Conservation (phyloP, 2,888 invertebrate genomes). For the Nemapogon koenigi region DNA sequence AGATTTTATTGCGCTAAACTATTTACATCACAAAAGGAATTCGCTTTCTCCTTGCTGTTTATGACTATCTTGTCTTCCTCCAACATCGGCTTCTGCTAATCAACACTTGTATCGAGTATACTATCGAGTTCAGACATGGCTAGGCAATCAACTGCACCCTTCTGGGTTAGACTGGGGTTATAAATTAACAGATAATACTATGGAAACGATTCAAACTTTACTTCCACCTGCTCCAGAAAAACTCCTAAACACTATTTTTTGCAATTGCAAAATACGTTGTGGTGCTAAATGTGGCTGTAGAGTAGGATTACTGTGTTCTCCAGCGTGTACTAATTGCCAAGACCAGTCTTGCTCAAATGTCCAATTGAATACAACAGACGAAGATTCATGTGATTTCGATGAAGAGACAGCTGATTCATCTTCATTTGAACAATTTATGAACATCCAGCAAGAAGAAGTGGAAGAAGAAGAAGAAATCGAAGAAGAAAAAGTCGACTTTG, state of each 20-base stretch:
- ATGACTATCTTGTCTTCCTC: slow-evolving; percentile 5
- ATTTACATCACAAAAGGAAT: slow-evolving; percentile 1
- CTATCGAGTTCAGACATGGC: slow-evolving; percentile 19
- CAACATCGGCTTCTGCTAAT: slow-evolving; percentile 15
- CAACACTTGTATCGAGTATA: slow-evolving; percentile 18
- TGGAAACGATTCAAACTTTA: slow-evolving; percentile 16
- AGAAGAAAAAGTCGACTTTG: slow-evolving; percentile 1
- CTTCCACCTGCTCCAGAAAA: slow-evolving; percentile 17
- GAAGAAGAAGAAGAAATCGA: slow-evolving; percentile 5
- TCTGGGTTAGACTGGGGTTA: slow-evolving; percentile 19
- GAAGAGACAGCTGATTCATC: slow-evolving; percentile 2
- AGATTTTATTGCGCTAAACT: background rate
- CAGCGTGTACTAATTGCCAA: background rate
- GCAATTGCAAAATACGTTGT: slow-evolving; percentile 15
- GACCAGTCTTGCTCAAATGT: slow-evolving; percentile 1
- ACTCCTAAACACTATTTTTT: slow-evolving; percentile 19
- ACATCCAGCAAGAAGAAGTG: background rate
- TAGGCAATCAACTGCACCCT: slow-evolving; percentile 19
- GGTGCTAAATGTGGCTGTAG: background rate
- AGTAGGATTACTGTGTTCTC: slow-evolving; percentile 13
- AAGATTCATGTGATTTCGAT: slow-evolving; percentile 3
- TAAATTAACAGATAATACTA: slow-evolving; percentile 13
- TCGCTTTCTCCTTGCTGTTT: slow-evolving; percentile 7
- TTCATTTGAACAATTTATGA: slow-evolving; percentile 4
- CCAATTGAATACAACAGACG: slow-evolving; percentile 3